Conservation (phyloP, 2,888 invertebrate species). For the Trissoscelio sp. region DNA sequence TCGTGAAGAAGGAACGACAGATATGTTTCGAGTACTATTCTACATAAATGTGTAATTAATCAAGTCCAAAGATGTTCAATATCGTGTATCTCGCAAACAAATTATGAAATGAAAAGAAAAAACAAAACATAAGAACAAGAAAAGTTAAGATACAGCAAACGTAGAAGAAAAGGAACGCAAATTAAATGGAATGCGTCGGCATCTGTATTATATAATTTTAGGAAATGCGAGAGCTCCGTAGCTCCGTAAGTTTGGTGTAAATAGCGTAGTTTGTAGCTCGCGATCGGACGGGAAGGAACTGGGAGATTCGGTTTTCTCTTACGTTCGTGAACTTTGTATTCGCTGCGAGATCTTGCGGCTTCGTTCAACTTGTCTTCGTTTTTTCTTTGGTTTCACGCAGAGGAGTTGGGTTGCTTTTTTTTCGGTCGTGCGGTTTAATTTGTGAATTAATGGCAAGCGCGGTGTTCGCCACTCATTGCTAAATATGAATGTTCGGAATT, state of each 20-base stretch:
- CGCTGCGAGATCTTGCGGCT: neutral
- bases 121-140: neutral
- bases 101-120: slow-evolving; percentile 24
- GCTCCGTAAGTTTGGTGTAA: slow-evolving; percentile 81
- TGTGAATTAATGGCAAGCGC: slow-evolving; percentile 39
- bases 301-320: slow-evolving; percentile 38
- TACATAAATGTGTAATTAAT: slow-evolving; percentile 83
- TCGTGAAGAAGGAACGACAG: slow-evolving; percentile 39
- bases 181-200: slow-evolving; percentile 71
- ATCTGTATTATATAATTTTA: slow-evolving; percentile 83
- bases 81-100: slow-evolving; percentile 78
- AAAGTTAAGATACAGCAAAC: neutral
- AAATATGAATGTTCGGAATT: too few relatives aligned
- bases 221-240: slow-evolving; percentile 77
- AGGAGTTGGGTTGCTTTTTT: slow-evolving; percentile 52
- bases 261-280: slow-evolving; percentile 75
- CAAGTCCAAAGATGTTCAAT: slow-evolving; percentile 83
- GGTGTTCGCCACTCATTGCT: slow-evolving; percentile 16
- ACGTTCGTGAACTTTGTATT: slow-evolving; percentile 13
- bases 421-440: slow-evolving; percentile 12
- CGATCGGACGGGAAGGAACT: slow-evolving; percentile 31
- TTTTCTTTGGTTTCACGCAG: slow-evolving; percentile 6
- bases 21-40: slow-evolving; percentile 70
- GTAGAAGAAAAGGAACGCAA: neutral
- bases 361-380: slow-evolving; percentile 22